These are phyloP conservation scores for Erythrocercus mccallii DNA, from an alignment of 2,113 vertebrate species.

Conservation along the genomic window DNA sequence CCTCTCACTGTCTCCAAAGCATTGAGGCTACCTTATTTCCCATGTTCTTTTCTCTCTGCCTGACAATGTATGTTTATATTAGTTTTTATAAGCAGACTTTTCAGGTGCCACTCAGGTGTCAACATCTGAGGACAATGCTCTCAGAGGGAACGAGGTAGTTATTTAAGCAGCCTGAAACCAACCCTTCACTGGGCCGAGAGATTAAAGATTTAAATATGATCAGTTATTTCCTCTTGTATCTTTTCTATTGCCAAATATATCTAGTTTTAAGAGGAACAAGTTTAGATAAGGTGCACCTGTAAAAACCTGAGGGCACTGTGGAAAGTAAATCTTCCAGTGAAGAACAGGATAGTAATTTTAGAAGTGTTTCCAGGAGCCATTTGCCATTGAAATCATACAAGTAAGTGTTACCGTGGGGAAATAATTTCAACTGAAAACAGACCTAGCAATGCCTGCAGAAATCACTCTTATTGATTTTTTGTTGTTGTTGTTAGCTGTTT, in stretches of 20 bases:
- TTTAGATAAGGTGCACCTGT: neutral
- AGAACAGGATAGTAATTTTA: neutral
- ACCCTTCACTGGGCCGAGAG: neutral
- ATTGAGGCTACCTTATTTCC: neutral
- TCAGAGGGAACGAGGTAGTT: neutral
- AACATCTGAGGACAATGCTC: neutral
- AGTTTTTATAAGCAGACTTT: neutral
- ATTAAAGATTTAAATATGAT: neutral
- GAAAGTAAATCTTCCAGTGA: neutral
- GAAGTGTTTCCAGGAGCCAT: neutral
- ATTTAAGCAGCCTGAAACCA: neutral
- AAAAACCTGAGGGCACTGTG: neutral
- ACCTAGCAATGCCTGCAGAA: neutral
- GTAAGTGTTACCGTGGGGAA: neutral
- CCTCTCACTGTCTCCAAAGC: neutral
- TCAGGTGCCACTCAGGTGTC: neutral
- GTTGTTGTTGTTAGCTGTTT: neutral
- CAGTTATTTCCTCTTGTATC: neutral
- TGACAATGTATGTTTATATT: neutral
- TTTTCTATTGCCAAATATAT: neutral
- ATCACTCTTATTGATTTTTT: neutral
- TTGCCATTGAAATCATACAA: neutral
- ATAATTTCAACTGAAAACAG: neutral
- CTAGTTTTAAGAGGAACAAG: neutral
- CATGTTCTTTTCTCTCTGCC: neutral